Conservation (phyloP, 2,888 invertebrate species). For the Lacanobia oleracea region DNA sequence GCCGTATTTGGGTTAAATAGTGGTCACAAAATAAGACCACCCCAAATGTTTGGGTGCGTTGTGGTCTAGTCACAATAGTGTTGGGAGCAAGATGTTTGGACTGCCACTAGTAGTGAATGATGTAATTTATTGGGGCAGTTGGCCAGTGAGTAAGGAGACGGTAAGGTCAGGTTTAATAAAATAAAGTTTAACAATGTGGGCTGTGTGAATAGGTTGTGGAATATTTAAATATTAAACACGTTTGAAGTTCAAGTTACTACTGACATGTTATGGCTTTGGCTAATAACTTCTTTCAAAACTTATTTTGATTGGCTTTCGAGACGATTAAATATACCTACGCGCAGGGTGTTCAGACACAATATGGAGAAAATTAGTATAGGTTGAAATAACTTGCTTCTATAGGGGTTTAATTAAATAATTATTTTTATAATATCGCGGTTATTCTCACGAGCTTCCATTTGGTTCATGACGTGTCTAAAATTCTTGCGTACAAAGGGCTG, state of each 20-base stretch:
- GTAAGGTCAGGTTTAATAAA: constrained; percentile 60
- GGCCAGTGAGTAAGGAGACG: constrained; percentile 62
- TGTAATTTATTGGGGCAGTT: constrained; percentile 75
- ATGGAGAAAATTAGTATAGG: not conserved
- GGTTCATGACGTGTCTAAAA: constrained; percentile 86
- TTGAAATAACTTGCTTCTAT: constrained; percentile 62
- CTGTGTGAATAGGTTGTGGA: constrained; percentile 12
- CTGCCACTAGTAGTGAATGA: constrained; percentile 57
- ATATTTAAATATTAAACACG: constrained; percentile 16
- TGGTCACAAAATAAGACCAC: constrained; percentile 81
- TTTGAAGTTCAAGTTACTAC: constrained; percentile 29
- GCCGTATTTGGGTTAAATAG: constrained; percentile 82
- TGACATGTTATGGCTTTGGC: constrained; percentile 27
- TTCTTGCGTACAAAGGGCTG: constrained; percentile 83
- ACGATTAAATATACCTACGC: not conserved
- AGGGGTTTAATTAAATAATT: constrained; percentile 78
- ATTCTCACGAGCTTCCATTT: constrained; percentile 84
- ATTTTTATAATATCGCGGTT: constrained; percentile 78
- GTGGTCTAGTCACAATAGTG: constrained; percentile 68
- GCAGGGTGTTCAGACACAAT: not conserved
- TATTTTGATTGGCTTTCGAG: constrained; percentile 17
- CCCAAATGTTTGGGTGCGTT: constrained; percentile 79
- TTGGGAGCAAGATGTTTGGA: constrained; percentile 73
- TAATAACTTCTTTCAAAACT: constrained; percentile 1
- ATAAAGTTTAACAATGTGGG: constrained; percentile 49